Evolutionary conservation across 2,888 invertebrate genomes (phyloP), one percentile per base, ranked within the genome.

Genomic region (Tenthredo notha): DNA sequence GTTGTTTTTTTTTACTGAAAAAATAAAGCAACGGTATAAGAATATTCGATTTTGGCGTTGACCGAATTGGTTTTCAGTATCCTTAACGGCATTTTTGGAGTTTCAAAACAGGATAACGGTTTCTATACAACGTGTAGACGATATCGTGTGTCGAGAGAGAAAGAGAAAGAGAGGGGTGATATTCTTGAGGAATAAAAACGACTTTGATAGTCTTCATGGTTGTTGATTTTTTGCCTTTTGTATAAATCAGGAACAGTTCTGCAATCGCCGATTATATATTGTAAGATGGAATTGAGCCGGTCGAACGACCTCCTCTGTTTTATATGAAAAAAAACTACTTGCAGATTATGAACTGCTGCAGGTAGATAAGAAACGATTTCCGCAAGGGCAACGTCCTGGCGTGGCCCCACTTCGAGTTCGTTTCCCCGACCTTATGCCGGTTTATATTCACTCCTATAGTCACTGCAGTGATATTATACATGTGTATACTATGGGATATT

Each of bases 341-440:
- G 33, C 37, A 58, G 43, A 50, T 29, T 33, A 54, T 37, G 43
- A 9, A 72, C 54, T 1, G 74, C 75, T 50, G 80, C 54, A 58
- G 77, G 50, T 77, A 78, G 75, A 85, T 78, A 54, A 83, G 70
- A 80, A 84, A 86, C 86, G 86, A 90, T 90, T 89, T 85, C 87
- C 86, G 86, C 33, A 88, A 88, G 91, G 88, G 88, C 90, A 91
- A 91, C 25, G 91, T 87, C 90, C 91, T 89, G 86, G 72, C 86
- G 85, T 90, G 89, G 90, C 90, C 91, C 87, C 90, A 86, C 82
- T 47, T 85, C 61, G 84, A 85, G 85, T 85, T 85, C 80, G 50
- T 82, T 85, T 82, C 85, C 40, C 85, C 70, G 80, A 82, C 83
- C 47, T 85, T 83, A 61, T 61, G 33, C 43, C 77, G 12, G n/a